Base-by-base conservation (phyloP, 2,113 vertebrate genomes). In the Accipiter virgatus region DNA sequence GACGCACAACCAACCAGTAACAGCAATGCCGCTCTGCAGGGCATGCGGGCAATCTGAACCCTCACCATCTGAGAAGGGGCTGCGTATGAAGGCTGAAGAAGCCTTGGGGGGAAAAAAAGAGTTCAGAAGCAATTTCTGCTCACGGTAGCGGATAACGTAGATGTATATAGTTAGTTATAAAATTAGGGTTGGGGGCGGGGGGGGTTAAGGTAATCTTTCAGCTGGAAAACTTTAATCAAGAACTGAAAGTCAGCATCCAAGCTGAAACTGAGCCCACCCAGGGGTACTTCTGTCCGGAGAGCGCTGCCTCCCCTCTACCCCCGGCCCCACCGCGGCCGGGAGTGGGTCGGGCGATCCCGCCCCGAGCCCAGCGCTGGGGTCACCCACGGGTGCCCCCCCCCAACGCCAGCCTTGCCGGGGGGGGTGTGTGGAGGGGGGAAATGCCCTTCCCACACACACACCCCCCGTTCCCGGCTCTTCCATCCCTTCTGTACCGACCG, bases 51-150 rank as follows among this genome's bases (percentile, higher is more conserved):
- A 34, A 34, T 1, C 8, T 21, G 9, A 96, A 71, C 73, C 50
- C 80, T 40, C 83, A 88, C 11, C 45, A 29, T 15, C 2, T 16
- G 22, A 59, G 63, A 86, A 26, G 4, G 6, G 29, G 20, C 47
- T 63, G n/a, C 0, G 0, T 5, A 78, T 0, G 3, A 88, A 58
- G 22, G 48, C 45, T 47, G 16, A 53, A 50, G 23, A 43, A 77
- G 45, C 16, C 48, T 43, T 6, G 7, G 10, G 4, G 5, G 2
- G 38, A 13, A 9, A 50, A 45, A 81, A 67, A 45, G 18, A 27
- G 16, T 1, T 3, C 0, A 27, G 10, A 68, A 50, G 61, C 8
- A 6, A 50, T 25, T 87, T 67, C 74, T 65, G 29, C 11, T 62
- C 34, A 21, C 15, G 21, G 25, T 4, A 84, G 58, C 14, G 22